Conservation (phyloP, 2,113 vertebrate species). For the Sebastes schlegelii region DNA sequence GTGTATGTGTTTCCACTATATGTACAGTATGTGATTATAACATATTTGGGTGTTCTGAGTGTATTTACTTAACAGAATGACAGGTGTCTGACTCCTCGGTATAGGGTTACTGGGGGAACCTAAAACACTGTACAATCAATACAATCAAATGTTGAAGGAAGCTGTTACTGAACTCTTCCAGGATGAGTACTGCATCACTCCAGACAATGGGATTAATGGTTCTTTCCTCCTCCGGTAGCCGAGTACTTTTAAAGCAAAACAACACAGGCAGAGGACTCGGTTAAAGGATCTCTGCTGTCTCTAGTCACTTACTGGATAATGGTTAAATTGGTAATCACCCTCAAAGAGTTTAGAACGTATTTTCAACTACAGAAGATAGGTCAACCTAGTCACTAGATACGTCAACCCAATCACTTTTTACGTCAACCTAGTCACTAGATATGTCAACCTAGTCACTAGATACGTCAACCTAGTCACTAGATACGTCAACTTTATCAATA, state of each 20-base stretch:
- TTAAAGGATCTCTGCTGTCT: not conserved
- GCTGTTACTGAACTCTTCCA: conserved; percentile 30
- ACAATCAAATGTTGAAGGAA: conserved; percentile 33
- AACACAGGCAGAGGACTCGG: not conserved
- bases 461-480: too few relatives aligned
- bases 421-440: too few relatives aligned
- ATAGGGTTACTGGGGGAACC: conserved; percentile 38
- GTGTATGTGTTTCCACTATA: too few relatives aligned
- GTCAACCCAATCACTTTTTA: too few relatives aligned
- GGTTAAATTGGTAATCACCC: not conserved
- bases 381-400: too few relatives aligned
- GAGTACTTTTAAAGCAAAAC: conserved; percentile 8
- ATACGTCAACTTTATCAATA: too few relatives aligned
- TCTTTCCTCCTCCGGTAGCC: conserved; percentile 14
- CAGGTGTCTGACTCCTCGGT: conserved; percentile 44
- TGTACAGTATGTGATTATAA: not conserved
- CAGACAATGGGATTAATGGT: conserved; percentile 31
- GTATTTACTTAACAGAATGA: conserved; percentile 32
- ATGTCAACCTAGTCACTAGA: too few relatives aligned
- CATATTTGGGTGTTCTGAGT: not conserved
- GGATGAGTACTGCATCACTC: conserved; percentile 27
- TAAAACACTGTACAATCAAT: conserved; percentile 55
- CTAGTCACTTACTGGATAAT: not conserved
- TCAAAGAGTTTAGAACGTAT: not conserved
- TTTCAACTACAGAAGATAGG: not conserved